phyloP scores from a whole-genome alignment of 2,797 vertebrate genomes.

The Pangasius djambal region DNA sequence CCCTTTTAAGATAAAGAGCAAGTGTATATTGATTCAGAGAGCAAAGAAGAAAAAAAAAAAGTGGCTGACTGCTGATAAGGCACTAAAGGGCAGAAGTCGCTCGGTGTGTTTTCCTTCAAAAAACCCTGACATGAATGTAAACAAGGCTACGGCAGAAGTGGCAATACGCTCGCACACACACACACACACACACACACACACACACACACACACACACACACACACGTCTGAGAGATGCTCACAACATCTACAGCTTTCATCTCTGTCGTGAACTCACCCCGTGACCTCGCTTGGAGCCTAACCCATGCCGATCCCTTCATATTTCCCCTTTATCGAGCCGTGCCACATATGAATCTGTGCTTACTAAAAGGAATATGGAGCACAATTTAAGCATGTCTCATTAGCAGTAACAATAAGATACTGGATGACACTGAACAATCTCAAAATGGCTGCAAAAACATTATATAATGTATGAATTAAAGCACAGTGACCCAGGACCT shows the following conservation, averaged over 20 bases:
- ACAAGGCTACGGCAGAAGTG: conserved; percentile 74
- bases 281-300: conserved; percentile 42
- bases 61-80: conserved; percentile 71
- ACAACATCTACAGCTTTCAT: conserved; percentile 69
- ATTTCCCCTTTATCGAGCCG: not conserved
- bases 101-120: conserved; percentile 66
- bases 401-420: not conserved
- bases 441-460: not conserved
- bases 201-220: not conserved
- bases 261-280: conserved; percentile 59
- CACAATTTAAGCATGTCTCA: not conserved
- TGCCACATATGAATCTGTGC: not conserved
- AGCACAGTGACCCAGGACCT: not conserved
- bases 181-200: conserved; percentile 53
- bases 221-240: conserved; percentile 71
- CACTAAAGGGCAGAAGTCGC: conserved; percentile 71
- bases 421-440: not conserved
- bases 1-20: conserved; percentile 56
- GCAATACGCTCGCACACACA: conserved; percentile 58
- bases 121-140: conserved; percentile 72
- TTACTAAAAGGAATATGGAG: not conserved
- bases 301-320: not conserved
- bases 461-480: not conserved
- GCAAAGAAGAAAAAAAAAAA: conserved; percentile 64
- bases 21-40: conserved; percentile 69